Conservation (phyloP, 2,113 vertebrate species). For the Oophaga pumilio region DNA sequence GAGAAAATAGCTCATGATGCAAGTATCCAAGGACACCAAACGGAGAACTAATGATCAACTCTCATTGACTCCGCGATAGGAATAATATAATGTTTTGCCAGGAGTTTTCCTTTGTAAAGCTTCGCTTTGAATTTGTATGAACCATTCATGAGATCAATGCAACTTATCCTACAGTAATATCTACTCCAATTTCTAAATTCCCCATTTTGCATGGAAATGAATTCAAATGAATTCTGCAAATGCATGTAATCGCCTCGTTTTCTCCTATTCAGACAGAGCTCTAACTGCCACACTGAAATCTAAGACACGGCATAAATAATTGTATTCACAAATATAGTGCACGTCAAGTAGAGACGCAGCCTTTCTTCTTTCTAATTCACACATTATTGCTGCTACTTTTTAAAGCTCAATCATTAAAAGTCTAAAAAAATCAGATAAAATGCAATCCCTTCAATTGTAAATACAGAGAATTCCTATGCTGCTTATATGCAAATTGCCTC, state of each 20-base stretch:
- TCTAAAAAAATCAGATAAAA: background rate
- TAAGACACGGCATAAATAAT: conserved; percentile 11
- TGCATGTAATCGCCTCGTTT: background rate
- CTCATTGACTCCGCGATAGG: background rate
- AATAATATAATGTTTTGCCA: background rate
- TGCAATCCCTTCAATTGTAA: background rate
- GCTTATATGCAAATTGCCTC: too few species aligned
- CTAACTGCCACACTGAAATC: background rate
- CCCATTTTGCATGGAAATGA: conserved; percentile 4
- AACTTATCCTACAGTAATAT: background rate
- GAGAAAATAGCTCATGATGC: too few species aligned
- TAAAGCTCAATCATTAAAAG: background rate
- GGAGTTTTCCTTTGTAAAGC: background rate
- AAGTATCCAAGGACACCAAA: background rate
- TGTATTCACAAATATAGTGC: background rate
- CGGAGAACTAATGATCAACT: too few species aligned
- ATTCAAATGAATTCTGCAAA: conserved; percentile 2
- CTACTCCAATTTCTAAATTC: background rate
- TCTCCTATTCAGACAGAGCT: background rate
- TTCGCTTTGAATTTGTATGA: background rate
- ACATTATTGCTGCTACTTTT: background rate
- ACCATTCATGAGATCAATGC: conserved; percentile 1
- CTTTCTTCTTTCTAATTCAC: background rate
- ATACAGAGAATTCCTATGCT: background rate
- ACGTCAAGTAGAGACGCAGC: background rate